Evolutionary conservation across 2,113 vertebrate species (phyloP).

Genomic region (Scomber colias): DNA sequence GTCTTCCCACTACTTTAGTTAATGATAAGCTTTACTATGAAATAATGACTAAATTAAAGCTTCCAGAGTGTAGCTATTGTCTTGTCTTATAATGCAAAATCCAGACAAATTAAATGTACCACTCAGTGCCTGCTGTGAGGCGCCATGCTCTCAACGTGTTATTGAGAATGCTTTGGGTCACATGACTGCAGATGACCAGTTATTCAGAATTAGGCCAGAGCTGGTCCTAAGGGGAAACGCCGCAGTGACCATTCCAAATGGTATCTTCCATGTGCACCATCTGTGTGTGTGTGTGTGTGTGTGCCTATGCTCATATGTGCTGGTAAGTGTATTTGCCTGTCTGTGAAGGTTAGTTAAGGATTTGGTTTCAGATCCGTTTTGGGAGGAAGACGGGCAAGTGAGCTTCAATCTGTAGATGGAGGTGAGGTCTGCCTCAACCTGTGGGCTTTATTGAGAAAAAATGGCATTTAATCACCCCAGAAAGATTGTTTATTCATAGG

Average conservation of each 20-base stretch:
- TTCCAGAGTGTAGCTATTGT: background rate
- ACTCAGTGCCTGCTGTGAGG: slow-evolving; percentile 17
- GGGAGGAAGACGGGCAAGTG: background rate
- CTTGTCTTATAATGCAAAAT: slow-evolving; percentile 26
- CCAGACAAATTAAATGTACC: slow-evolving; percentile 29
- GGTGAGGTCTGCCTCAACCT: background rate
- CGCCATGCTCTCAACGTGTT: slow-evolving; percentile 38
- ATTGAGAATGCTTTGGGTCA: slow-evolving; percentile 66
- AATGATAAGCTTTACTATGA: slow-evolving; percentile 38
- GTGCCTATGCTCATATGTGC: background rate
- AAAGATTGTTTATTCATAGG: background rate
- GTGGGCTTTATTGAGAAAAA: slow-evolving; percentile 4
- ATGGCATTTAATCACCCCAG: background rate
- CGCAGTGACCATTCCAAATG: slow-evolving; percentile 73
- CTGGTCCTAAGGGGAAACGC: slow-evolving; percentile 61
- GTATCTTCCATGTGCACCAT: slow-evolving; percentile 66
- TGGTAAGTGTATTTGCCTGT: slow-evolving; percentile 1
- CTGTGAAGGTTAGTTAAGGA: background rate
- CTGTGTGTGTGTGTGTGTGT: slow-evolving; percentile 37
- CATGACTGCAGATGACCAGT: slow-evolving; percentile 67
- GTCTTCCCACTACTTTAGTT: slow-evolving; percentile 29
- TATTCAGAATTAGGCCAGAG: slow-evolving; percentile 76
- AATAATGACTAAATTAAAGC: slow-evolving; percentile 30
- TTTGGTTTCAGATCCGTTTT: slow-evolving; percentile 6
- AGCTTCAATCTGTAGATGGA: background rate